Evolutionary conservation across 2,797 vertebrate species (phyloP).

Genomic region (Myioborus melanocephalus): DNA sequence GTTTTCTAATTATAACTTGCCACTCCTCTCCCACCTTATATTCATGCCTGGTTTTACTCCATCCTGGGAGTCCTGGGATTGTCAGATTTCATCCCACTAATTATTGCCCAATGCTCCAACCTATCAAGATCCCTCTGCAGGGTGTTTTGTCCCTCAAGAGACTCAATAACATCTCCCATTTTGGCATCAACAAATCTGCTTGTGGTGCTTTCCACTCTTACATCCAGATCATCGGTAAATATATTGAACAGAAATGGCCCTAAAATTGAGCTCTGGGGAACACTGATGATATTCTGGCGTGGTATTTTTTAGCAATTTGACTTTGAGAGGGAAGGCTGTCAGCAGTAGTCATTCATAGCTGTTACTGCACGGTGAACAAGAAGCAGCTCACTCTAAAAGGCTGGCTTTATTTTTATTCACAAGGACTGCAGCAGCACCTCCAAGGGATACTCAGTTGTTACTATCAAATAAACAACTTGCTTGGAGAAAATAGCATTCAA

Average conservation of each 20-base stretch:
- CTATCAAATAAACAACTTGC: background rate
- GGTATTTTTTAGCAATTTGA: background rate
- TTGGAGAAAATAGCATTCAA: background rate
- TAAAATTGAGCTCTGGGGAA: background rate
- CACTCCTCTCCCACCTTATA: background rate
- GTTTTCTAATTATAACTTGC: background rate
- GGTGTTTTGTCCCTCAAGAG: background rate
- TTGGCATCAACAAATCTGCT: background rate
- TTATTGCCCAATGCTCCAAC: background rate
- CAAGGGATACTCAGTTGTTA: background rate
- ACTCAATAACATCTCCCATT: background rate
- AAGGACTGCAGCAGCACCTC: background rate
- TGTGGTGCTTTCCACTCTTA: background rate
- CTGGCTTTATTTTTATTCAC: background rate
- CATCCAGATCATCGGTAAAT: background rate
- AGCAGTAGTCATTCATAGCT: background rate
- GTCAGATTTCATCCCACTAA: background rate
- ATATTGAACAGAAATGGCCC: background rate
- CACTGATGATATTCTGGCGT: background rate
- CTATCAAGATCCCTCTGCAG: background rate
- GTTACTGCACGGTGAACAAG: background rate
- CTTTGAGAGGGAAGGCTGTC: background rate
- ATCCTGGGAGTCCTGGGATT: background rate
- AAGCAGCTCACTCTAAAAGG: background rate
- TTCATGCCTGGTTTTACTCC: background rate